Evolutionary conservation across 1,140 invertebrate genomes (phyloP).

Genomic region (Drosophila pseudoobscura): DNA sequence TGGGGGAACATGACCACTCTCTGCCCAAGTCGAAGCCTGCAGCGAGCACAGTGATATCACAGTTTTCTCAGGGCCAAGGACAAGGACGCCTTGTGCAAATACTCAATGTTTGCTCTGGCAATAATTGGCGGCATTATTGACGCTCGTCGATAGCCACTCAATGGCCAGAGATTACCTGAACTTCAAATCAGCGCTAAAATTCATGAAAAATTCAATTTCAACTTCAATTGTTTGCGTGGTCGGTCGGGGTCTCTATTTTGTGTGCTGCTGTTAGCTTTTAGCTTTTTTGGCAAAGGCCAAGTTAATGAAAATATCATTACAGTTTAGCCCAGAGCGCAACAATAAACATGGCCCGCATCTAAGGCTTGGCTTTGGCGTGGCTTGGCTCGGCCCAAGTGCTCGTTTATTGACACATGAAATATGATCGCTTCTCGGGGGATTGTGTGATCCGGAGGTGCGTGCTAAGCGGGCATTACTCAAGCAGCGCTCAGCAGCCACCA

Average conservation of each 20-base stretch:
- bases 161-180: slow-evolving; percentile 57
- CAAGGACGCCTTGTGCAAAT: slow-evolving; percentile 76
- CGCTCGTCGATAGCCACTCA: slow-evolving; percentile 69
- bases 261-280: too few species aligned
- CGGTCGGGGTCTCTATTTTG: slow-evolving; percentile 32
- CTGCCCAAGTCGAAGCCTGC: neutral
- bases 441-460: slow-evolving; percentile 58
- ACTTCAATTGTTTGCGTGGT: slow-evolving; percentile 69
- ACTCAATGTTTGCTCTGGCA: slow-evolving; percentile 39
- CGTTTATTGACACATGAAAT: slow-evolving; percentile 76
- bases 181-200: slow-evolving; percentile 20
- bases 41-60: slow-evolving; percentile 38
- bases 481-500: slow-evolving; percentile 44
- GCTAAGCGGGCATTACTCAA: slow-evolving; percentile 72
- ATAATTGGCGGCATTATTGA: slow-evolving; percentile 72
- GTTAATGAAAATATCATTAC: slow-evolving; percentile 80
- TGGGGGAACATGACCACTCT: neutral
- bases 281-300: slow-evolving; percentile 65
- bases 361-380: neutral
- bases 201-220: slow-evolving; percentile 5
- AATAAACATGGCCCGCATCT: slow-evolving; percentile 39
- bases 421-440: slow-evolving; percentile 67
- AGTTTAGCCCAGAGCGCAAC: slow-evolving; percentile 69
- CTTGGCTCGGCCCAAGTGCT: slow-evolving; percentile 20
- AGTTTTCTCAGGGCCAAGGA: slow-evolving; percentile 67